Base-by-base conservation (phyloP, 2,113 vertebrate species). In the Piprites chloris region DNA sequence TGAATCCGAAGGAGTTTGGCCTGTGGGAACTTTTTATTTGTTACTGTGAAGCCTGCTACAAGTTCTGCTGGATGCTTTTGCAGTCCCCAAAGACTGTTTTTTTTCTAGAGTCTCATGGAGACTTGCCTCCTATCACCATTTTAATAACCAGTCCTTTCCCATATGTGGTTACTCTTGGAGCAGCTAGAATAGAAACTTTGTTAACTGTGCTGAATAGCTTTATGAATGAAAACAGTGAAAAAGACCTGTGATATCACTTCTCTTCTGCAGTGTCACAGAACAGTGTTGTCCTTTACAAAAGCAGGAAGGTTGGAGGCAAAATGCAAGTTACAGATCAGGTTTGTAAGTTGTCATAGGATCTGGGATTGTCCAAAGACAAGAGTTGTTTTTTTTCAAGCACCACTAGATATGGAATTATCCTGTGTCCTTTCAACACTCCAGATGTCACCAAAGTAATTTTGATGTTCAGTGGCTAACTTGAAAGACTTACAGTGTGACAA, bases 371-470 rank as follows among this genome's bases (percentile, higher is more conserved):
- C 77, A 82, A 61, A 89, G 37, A 67, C 0, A 9, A 42, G 2
- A 41, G 22, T 8, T 59, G 22, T 8, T 59, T 86, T 94, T 67
- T 88, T 88, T 80, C 30, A 86, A 59, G 20, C 0, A 2, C 26
- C 22, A 77, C 58, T 71, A 88, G 78, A 74, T 59, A 78, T 88
- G 55, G 37, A 69, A 93, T 69, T 49, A 61, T 78, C 86, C 93
- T 85, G 46, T 93, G 61, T 86, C 89, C 28, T 95, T 89, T 94
- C 66, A 80, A 78, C 41, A 39, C 7, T 12, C 46, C 41, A 84
- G 24, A 91, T 90, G 59, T 93, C 93, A 96, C 46, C 28, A 44
- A 94, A 84, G 49, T 56, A 89, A 87, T 92, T 92, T 82, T 86
- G 50, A 39, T 78, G 50, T 73, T 82, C 73, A 65, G 15, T 61